Evolutionary conservation across 1,140 invertebrate genomes (phyloP), one percentile per base, ranked within the genome.

Genomic region (Calycopis cecrops): DNA sequence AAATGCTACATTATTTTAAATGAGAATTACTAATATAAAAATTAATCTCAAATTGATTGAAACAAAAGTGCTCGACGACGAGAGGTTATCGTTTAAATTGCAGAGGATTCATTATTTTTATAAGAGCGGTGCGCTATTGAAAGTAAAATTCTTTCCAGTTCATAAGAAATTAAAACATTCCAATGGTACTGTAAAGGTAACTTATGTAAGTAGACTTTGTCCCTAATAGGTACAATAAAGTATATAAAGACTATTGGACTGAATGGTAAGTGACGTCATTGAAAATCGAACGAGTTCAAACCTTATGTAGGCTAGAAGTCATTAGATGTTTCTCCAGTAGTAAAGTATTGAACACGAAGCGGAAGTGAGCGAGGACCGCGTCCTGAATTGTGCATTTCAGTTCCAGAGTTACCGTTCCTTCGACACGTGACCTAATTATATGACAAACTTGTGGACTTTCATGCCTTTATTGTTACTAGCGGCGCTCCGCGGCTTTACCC

Each of bases 381-480:
- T 11, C 11, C n/a, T 40, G 38, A 40, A 8, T 40, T 14, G 38
- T 40, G n/a, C n/a, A 40, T 40, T 40, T 40, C 38, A 40, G 12
- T 4, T 40, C 4, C 35, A 40, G 16, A 40, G 38, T 40, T 40
- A 40, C 16, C 16, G 38, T 16, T 12, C 37, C 38, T 40, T 40
- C 16, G 11, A 14, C 16, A 40, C 38, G 38, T 14, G 38, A 14
- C 38, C 38, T 40, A 40, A 3, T 14, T 40, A 14, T 7, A n/a
- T n/a, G n/a, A n/a, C n/a, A n/a, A n/a, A n/a, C n/a, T n/a, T n/a
- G n/a, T n/a, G n/a, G n/a, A n/a, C n/a, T n/a, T n/a, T n/a, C n/a
- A n/a, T n/a, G n/a, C n/a, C n/a, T n/a, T n/a, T n/a, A n/a, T n/a
- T n/a, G n/a, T n/a, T n/a, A n/a, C n/a, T n/a, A n/a, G n/a, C n/a